Conservation (phyloP, 2,888 invertebrate species). For the Orchesellides sinensis region DNA sequence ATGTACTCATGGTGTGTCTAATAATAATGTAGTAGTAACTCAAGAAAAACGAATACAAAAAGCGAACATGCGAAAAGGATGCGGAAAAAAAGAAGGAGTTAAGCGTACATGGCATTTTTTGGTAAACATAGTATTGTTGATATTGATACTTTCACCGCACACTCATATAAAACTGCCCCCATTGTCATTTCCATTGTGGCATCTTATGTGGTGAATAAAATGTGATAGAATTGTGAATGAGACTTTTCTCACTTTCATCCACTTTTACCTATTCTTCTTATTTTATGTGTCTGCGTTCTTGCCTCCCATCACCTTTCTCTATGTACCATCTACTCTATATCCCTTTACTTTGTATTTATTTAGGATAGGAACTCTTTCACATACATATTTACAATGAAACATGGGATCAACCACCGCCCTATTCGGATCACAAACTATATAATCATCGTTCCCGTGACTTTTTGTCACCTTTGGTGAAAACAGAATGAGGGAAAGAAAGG, state of each 20-base stretch:
- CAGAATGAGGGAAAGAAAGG: background rate
- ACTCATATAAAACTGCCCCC: slow-evolving; percentile 13
- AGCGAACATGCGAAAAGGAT: background rate
- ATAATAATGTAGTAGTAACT: background rate
- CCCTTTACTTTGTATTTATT: background rate
- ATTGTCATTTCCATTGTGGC: slow-evolving; percentile 26
- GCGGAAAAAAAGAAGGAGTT: background rate
- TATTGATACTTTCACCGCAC: slow-evolving; percentile 1
- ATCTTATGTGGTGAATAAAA: slow-evolving; percentile 32
- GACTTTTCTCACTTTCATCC: slow-evolving; percentile 23
- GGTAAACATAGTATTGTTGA: background rate
- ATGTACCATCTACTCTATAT: background rate
- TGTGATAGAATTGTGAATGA: slow-evolving; percentile 43
- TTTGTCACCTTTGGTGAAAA: slow-evolving; percentile 23
- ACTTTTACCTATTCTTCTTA: background rate
- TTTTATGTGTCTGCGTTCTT: too few species aligned
- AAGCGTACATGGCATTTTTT: background rate
- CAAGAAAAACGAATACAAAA: background rate
- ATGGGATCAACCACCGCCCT: slow-evolving; percentile 20
- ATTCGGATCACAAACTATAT: slow-evolving; percentile 28
- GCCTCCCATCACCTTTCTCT: too few species aligned
- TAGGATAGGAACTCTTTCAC: background rate
- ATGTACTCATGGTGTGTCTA: too few species aligned
- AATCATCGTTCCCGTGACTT: slow-evolving; percentile 44
- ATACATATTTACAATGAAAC: slow-evolving; percentile 38